Base-by-base conservation (phyloP, 1,140 invertebrate species). In the Elysia chlorotica region DNA sequence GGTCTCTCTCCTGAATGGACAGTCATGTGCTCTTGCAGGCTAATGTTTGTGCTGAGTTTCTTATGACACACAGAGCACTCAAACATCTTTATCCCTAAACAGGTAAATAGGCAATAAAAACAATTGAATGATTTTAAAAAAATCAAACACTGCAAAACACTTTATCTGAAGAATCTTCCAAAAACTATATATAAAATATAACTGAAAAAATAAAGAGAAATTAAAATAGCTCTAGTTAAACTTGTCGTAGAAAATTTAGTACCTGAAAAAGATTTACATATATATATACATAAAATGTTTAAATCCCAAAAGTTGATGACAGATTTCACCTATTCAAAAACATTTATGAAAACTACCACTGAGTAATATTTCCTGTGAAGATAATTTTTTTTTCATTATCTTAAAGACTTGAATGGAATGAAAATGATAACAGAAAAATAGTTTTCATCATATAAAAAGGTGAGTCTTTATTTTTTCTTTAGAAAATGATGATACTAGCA, bases 31-130 rank as follows among this genome's bases (percentile, higher is more conserved):
- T 87, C 85, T 57, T 79, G 77, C 6, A 85, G 76, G 36, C 82
- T 78, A 0, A 82, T 76, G 62, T 81, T 83, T 65, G 81, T 84
- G 33, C 82, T 80, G 73, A 87, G 85, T 41, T 81, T 82, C 33
- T 80, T 80, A 17, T 82, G 57, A 70, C 85, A 87, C 17, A 79
- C 77, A n/a, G 71, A 67, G 76, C 85, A 87, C 36, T 76, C 76
- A 75, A 83, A 86, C n/a, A 80, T 81, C 67, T 85, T 86, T 23
- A 85, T 83, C 53, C 85, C 85, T 86, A 77, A 31, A 68, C 1
- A 54, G 31, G 37, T 2, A 30, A 4, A n/a, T 25, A 28, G 35
- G n/a, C n/a, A 10, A 48, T 48, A 48, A 48, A 48, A 48, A 14
- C 10, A 14, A 48, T 14, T 48, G 10, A 48, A 14, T n/a, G n/a